A percentile compares a stretch with the other conserved stretches of the same genome.
Evolutionary conservation across 2,113 vertebrate genomes (phyloP).

Genomic region (Mormyrus lacerda): DNA sequence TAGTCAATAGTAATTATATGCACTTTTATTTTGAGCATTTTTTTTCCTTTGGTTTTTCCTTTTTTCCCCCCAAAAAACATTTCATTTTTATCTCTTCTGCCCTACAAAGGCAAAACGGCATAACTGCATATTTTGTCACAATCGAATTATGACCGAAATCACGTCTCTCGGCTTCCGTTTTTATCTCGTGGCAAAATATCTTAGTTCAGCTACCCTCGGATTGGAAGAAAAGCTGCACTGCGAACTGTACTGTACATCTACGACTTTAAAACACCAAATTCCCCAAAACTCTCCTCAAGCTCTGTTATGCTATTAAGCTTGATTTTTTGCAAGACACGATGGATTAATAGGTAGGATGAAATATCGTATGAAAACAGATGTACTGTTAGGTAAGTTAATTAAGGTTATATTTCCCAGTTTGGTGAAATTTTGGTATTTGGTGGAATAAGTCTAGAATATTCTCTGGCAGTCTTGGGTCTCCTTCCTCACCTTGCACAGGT

Average conservation of each 20-base stretch:
- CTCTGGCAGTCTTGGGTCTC: not conserved
- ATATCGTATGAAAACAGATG: not conserved
- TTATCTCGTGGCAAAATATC: not conserved
- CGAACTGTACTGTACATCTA: not conserved
- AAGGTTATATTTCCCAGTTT: not conserved
- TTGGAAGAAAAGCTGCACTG: not conserved
- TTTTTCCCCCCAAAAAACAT: not conserved
- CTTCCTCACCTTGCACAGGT: not conserved
- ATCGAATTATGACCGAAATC: not conserved
- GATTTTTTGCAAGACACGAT: not conserved
- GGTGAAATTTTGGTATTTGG: not conserved
- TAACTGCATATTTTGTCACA: not conserved
- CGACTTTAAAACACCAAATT: not conserved
- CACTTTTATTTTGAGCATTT: not conserved
- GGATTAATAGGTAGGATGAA: not conserved
- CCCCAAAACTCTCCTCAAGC: not conserved
- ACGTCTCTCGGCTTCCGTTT: not conserved
- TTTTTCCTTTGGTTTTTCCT: not conserved
- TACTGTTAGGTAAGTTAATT: not conserved
- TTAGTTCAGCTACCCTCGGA: not conserved
- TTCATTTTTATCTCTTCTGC: not conserved
- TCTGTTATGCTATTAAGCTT: not conserved
- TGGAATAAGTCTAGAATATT: not conserved
- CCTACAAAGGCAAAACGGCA: not conserved
- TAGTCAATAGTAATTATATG: not conserved